phyloP scores from a whole-genome alignment of 2,797 vertebrate species.

The Crocidura indochinensis region DNA sequence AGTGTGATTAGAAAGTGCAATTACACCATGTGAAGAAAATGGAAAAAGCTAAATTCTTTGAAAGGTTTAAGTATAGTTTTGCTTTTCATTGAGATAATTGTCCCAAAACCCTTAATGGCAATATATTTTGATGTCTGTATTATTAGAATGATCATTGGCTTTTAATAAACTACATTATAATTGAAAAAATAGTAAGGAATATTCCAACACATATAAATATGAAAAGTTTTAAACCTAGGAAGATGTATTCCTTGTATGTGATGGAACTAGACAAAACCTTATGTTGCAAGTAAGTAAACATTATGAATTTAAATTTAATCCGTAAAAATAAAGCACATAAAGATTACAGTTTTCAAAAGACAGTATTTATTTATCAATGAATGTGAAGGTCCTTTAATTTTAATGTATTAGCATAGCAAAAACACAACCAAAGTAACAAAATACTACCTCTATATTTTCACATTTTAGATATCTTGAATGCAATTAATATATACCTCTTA shows the following conservation, averaged over 20 bases:
- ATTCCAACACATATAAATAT: not conserved
- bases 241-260: too few relatives aligned
- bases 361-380: conserved; percentile 6
- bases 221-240: conserved; percentile 1
- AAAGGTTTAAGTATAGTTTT: conserved; percentile 10
- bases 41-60: not conserved
- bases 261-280: not conserved
- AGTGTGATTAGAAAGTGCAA: not conserved
- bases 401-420: conserved; percentile 25
- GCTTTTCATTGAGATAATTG: not conserved
- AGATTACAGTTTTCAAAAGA: conserved; percentile 56
- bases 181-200: not conserved
- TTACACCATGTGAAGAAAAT: not conserved
- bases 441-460: not conserved
- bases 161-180: not conserved
- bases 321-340: conserved; percentile 37
- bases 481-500: not conserved
- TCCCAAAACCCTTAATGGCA: not conserved
- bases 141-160: not conserved
- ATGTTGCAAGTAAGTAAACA: not conserved
- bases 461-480: conserved; percentile 47
- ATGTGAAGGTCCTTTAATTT: conserved; percentile 65
- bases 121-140: conserved; percentile 1
- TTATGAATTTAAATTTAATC: conserved; percentile 30
- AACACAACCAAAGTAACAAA: not conserved